These are phyloP conservation scores for Heliconius himera DNA, from an alignment of 1,140 invertebrate genomes.

Conservation along the genomic window DNA sequence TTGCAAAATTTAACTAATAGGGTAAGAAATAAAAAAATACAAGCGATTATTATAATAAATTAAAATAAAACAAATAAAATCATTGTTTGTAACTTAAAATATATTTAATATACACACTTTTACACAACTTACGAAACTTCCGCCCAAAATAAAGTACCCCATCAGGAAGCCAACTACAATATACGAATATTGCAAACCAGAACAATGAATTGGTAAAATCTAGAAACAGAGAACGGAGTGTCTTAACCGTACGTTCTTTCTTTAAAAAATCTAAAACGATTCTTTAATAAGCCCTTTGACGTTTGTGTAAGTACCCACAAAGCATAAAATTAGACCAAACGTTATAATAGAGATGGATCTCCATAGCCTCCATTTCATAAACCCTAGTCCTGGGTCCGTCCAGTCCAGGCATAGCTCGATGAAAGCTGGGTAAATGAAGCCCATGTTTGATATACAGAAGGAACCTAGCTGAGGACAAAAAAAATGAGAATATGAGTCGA, in stretches of 20 bases:
- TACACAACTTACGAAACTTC: neutral
- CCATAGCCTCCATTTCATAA: conserved; percentile 83
- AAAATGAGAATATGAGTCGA: neutral
- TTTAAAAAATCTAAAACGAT: conserved; percentile 33
- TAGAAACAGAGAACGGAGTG: neutral
- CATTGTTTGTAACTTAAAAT: neutral
- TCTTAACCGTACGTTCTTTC: neutral
- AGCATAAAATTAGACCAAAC: conserved; percentile 87
- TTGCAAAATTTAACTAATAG: neutral
- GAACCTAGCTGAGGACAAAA: conserved; percentile 58
- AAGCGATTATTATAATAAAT: neutral
- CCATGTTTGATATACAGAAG: conserved; percentile 90
- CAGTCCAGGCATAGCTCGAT: conserved; percentile 89
- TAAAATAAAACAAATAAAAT: neutral
- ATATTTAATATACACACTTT: neutral
- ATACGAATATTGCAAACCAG: neutral
- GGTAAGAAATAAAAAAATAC: neutral
- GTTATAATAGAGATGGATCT: conserved; percentile 85
- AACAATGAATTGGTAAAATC: neutral
- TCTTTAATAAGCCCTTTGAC: conserved; percentile 83
- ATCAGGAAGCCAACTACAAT: neutral
- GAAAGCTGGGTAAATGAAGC: conserved; percentile 92
- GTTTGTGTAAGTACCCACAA: conserved; percentile 88
- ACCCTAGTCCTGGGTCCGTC: conserved; percentile 83
- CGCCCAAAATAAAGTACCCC: neutral